Conservation (phyloP, 2,797 vertebrate species). For the Alfaro cultratus region DNA sequence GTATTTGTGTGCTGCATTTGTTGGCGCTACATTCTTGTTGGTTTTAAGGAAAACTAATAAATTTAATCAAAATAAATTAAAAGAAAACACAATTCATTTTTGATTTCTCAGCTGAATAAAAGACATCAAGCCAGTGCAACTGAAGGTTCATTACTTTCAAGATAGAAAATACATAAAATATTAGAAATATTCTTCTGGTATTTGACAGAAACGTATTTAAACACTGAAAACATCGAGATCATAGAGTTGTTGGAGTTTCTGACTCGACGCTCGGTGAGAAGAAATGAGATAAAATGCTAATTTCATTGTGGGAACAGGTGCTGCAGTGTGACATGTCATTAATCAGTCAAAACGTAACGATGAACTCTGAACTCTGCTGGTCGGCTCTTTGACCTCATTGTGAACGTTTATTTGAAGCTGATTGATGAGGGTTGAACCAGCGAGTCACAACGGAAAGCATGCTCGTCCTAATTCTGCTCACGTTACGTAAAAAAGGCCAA, state of each 20-base stretch:
- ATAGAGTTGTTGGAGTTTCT: background rate
- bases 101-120: background rate
- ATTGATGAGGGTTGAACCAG: constrained; percentile 46
- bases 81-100: too few relatives aligned
- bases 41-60: background rate
- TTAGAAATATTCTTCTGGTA: background rate
- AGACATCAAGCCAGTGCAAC: background rate
- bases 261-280: constrained; percentile 6
- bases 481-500: background rate
- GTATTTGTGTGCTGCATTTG: too few relatives aligned
- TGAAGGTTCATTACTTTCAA: background rate
- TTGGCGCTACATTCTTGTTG: background rate
- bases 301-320: constrained; percentile 71
- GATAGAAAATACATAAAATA: background rate
- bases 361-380: constrained; percentile 51
- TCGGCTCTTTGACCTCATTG: constrained; percentile 60
- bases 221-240: constrained; percentile 11
- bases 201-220: constrained; percentile 1
- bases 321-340: constrained; percentile 63
- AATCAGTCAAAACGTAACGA: constrained; percentile 74
- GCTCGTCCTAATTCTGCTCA: background rate
- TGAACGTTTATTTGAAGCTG: constrained; percentile 45
- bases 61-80: too few relatives aligned
- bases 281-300: constrained; percentile 42
- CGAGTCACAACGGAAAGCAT: background rate